phyloP scores from a whole-genome alignment of 37 sponge, comb jelly and placozoan genomes.

The Lycopodina hypogea region DNA sequence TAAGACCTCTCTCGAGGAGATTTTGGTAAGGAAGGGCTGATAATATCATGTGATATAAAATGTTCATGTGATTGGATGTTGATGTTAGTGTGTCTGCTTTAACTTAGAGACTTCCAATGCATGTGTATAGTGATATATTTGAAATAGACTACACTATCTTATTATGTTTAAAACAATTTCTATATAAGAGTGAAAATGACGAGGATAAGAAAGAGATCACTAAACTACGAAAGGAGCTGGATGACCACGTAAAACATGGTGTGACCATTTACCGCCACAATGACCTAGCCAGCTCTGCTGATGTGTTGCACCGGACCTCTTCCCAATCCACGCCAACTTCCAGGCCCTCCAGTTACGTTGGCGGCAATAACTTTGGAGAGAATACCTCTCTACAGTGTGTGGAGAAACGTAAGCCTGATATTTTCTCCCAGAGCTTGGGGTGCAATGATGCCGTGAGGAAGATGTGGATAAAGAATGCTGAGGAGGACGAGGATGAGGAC shows the following conservation, averaged over 20 bases:
- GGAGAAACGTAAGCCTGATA: no score
- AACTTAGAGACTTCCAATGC: not conserved
- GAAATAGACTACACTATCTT: no score
- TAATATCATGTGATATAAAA: not conserved
- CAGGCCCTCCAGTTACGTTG: constrained; percentile 30
- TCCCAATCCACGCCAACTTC: not conserved
- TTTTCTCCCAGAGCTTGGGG: no score
- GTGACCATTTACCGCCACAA: no score
- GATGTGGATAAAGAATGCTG: no score
- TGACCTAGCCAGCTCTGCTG: not conserved
- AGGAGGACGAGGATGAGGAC: no score
- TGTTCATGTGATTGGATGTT: not conserved
- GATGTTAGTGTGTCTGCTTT: not conserved
- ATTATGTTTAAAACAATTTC: no score
- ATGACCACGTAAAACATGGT: not conserved
- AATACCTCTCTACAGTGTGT: not conserved
- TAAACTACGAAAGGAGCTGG: constrained; percentile 19
- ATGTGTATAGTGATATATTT: no score
- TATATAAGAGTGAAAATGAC: not conserved
- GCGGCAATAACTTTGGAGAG: not conserved
- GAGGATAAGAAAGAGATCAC: constrained; percentile 8
- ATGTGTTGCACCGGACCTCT: not conserved
- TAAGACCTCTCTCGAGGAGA: constrained; percentile 44
- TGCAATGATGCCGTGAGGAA: no score
- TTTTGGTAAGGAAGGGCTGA: constrained; percentile 31